Evolutionary conservation across 1,140 invertebrate species (phyloP), one percentile per base, ranked within the genome.

Genomic region (Euwallacea fornicatus): DNA sequence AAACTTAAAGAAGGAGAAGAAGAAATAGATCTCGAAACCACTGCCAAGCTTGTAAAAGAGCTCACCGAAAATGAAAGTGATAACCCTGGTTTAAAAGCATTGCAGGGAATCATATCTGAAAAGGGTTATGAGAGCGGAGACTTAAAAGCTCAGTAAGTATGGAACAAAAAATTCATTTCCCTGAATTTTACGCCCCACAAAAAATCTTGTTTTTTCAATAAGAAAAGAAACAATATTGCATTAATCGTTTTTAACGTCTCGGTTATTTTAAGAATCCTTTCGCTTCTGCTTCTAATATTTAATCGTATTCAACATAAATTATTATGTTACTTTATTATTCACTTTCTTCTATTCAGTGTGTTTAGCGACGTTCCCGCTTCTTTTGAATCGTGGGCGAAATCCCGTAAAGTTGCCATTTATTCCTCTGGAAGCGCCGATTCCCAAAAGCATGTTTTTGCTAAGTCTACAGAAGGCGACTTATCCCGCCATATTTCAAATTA

Each of bases 381-480:
- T 10, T 83, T 98, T 47, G 84, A 91, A 77, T 81, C 85, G 67
- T 93, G 95, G 90, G 84, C 86, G 11, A 85, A 84, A 58, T 88
- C 87, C 7, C 88, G 89, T 66, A 86, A 88, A 74, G 83, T 98
- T 44, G 95, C 91, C 76, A 89, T 97, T 59, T 98, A 95, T 78
- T 98, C 95, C 0, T 97, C 95, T 62, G 96, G 96, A 55, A 96
- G 93, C 75, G 88, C 95, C 0, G 89, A 92, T 78, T 93, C 95
- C 44, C 96, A 98, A 82, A 94, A 96, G 80, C 84, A 97, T 8
- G 84, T 98, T 3, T 97, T 97, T 81, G 84, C 85, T 0, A 83
- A 96, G 81, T 90, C 93, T 15, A 81, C 83, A 42, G 83, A 88
- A 54, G 96, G 95, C 11, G 88, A 98, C 83, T 78, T 98, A 69